phyloP scores from a whole-genome alignment of 1,140 invertebrate genomes.

The Pristionchus pacificus region DNA sequence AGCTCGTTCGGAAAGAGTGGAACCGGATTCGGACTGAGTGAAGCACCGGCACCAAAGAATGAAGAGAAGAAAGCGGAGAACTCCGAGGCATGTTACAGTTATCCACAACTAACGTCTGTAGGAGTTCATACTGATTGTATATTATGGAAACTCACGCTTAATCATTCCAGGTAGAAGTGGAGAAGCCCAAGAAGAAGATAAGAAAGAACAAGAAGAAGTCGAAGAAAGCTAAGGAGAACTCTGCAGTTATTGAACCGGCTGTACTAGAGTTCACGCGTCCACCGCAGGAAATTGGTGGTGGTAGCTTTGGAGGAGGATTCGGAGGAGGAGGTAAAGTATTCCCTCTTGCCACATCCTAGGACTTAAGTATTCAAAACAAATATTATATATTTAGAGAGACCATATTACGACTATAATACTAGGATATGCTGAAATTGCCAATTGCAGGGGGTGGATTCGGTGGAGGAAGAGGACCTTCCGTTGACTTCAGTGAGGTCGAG shows the following conservation, averaged over 20 bases:
- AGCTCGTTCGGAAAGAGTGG: not conserved
- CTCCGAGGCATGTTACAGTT: too few relatives aligned
- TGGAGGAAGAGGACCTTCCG: not conserved
- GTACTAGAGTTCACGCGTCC: not conserved
- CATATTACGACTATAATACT: too few relatives aligned
- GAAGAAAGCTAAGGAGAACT: not conserved
- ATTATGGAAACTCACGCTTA: too few relatives aligned
- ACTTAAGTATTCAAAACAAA: not conserved
- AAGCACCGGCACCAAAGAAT: not conserved
- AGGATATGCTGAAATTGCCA: too few relatives aligned
- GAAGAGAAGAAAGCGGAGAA: too few relatives aligned
- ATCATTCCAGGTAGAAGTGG: too few relatives aligned
- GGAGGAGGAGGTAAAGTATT: not conserved
- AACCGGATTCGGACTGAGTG: not conserved
- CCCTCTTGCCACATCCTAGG: too few relatives aligned
- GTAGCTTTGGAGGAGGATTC: not conserved
- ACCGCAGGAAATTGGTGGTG: not conserved
- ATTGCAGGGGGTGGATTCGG: not conserved
- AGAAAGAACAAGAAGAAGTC: not conserved
- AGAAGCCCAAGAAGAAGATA: not conserved
- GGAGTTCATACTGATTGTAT: too few relatives aligned
- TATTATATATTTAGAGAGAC: too few relatives aligned
- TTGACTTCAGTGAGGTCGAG: not conserved
- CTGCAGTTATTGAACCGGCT: too few relatives aligned
- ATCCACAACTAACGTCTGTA: too few relatives aligned